These are phyloP conservation scores for Buphagus erythrorhynchus DNA, from an alignment of 2,797 vertebrate genomes.

Conservation along the genomic window DNA sequence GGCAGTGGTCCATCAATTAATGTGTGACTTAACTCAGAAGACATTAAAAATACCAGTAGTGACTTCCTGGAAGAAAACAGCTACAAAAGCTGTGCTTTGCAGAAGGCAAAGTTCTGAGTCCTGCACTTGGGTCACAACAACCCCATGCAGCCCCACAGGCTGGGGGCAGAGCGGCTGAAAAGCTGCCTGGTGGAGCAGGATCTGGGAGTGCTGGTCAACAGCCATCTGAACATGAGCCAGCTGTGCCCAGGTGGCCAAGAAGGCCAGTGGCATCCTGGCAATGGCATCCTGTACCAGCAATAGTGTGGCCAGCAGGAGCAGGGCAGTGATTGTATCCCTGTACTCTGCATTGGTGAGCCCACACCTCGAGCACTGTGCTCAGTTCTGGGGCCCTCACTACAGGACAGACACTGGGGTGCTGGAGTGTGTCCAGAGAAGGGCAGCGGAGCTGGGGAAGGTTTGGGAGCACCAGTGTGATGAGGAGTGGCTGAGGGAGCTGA, in stretches of 20 bases:
- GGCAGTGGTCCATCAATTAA: not conserved
- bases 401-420: not conserved
- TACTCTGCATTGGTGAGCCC: rapidly evolving
- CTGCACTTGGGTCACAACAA: not conserved
- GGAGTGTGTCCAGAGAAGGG: rapidly evolving
- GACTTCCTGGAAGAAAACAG: not conserved
- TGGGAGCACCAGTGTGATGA: not conserved
- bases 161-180: not conserved
- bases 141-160: not conserved
- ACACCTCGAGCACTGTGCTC: rapidly evolving
- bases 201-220: too few species aligned
- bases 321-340: rapidly evolving
- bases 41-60: not conserved
- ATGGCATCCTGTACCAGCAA: not conserved
- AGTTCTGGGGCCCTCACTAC: not conserved
- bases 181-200: not conserved
- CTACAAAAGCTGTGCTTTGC: not conserved
- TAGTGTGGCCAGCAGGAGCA: not conserved
- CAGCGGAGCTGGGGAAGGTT: not conserved
- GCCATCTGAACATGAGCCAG: not conserved
- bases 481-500: too few species aligned
- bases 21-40: not conserved
- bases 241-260: not conserved
- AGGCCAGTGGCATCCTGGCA: not conserved
- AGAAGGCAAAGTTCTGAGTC: not conserved